A percentile compares a stretch with the other conserved stretches of the same genome.
Conservation (phyloP, 1,140 invertebrate genomes). For the Panonychus citri region DNA sequence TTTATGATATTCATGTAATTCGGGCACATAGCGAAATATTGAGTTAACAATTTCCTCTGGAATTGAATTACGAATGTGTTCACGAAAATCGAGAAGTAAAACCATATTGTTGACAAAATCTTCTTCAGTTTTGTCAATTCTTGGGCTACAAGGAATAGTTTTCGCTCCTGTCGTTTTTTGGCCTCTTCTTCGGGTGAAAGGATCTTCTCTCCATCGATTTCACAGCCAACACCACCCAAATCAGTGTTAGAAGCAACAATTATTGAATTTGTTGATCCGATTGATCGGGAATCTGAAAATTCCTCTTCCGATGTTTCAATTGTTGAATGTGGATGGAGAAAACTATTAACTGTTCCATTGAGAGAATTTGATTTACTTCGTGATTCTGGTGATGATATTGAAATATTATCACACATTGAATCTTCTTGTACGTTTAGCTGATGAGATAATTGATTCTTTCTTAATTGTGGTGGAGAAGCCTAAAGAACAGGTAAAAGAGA, state of each 20-base stretch:
- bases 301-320: neutral
- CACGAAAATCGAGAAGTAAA: constrained; percentile 25
- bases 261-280: neutral
- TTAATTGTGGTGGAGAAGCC: neutral
- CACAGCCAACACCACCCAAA: too few species aligned
- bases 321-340: neutral
- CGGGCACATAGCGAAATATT: constrained; percentile 34
- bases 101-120: constrained; percentile 41
- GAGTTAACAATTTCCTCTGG: constrained; percentile 29
- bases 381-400: neutral
- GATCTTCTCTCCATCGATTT: too few species aligned
- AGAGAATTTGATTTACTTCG: neutral
- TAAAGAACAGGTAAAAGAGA: neutral
- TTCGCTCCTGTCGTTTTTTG: neutral
- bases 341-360: neutral
- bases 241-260: neutral
- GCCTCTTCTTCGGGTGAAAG: neutral
- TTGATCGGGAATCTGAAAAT: neutral
- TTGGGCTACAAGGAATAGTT: constrained; percentile 29
- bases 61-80: constrained; percentile 12
- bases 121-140: constrained; percentile 44
- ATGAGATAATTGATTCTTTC: neutral
- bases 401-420: neutral
- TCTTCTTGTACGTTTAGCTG: too few species aligned
- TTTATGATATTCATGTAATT: constrained; percentile 35